phyloP scores from a whole-genome alignment of 2,888 invertebrate genomes.

The Melieria crassipennis region DNA sequence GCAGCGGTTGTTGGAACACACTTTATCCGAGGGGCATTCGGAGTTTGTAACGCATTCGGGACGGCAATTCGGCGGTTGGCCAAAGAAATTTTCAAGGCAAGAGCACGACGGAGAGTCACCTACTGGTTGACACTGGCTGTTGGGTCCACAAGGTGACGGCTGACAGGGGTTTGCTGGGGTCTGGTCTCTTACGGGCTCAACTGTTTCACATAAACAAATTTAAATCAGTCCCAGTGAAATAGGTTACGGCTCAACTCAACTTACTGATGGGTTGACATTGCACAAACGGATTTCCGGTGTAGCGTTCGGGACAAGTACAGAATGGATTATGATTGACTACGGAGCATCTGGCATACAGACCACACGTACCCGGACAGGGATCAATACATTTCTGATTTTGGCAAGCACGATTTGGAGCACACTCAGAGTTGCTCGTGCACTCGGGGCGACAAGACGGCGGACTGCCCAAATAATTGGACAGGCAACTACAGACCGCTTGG shows the following conservation, averaged over 20 bases:
- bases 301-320: constrained; percentile 76
- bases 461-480: constrained; percentile 76
- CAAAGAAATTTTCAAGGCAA: constrained; percentile 74
- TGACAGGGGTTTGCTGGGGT: constrained; percentile 65
- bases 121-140: constrained; percentile 68
- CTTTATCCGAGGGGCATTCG: constrained; percentile 75
- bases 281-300: constrained; percentile 79
- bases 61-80: constrained; percentile 75
- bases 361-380: constrained; percentile 82
- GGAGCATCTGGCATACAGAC: constrained; percentile 75
- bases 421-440: constrained; percentile 82
- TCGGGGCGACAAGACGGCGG: constrained; percentile 83
- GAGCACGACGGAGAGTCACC: constrained; percentile 78
- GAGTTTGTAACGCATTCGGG: constrained; percentile 83
- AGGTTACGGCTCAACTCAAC: constrained; percentile 42
- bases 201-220: constrained; percentile 41
- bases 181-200: constrained; percentile 53
- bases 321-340: constrained; percentile 82
- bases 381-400: constrained; percentile 82
- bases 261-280: constrained; percentile 71
- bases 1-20: constrained; percentile 81
- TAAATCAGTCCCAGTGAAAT: background rate
- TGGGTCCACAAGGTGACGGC: constrained; percentile 69
- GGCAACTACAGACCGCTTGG: constrained; percentile 81
- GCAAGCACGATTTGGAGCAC: constrained; percentile 78